Base-by-base conservation (phyloP, 2,888 invertebrate genomes). In the Dromius quadrimaculatus region DNA sequence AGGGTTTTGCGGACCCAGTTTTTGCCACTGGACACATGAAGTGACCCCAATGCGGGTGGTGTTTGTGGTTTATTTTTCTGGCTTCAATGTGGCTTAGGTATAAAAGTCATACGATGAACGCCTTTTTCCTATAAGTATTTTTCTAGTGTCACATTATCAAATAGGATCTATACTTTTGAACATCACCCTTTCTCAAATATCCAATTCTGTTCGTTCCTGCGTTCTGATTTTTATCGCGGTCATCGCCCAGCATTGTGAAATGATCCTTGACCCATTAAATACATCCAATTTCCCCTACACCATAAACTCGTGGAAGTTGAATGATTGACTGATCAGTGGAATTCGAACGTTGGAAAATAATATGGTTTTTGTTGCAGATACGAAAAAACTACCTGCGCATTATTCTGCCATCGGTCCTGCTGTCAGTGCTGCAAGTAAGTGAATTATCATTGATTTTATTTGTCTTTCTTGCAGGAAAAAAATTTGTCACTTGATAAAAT, bases 381-480 rank as follows among this genome's bases (percentile, higher is more conserved):
- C 45, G n/a, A 41, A 50, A 9, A 68, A 68, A 47, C n/a, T 59
- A 43, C 59, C 32, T 17, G 59, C 59, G 8, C 68, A 59, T 2
- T 68, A 43, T 45, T 57, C 68, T 3, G 45, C 28, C 13, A 36
- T 59, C 11, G 62, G 59, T 6, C 68, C 68, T 19, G 59, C 57
- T 38, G 68, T 68, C 45, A 68, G 68, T 34, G 68, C 68, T 3
- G 43, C 68, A 9, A 68, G 68, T 68, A 59, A 59, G 68, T 68
- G 19, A 36, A n/a, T n/a, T n/a, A n/a, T 11, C 28, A 28, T 28
- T 3, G 19, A 17, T 43, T 43, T 36, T 36, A 6, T 9, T 17
- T 43, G 19, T 43, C 8, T 43, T 38, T 38, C 11, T 38, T 11
- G 38, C 6, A n/a, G 9, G 11, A n/a, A n/a, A n/a, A n/a, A n/a